phyloP scores from a whole-genome alignment of 2,888 invertebrate genomes.

The Pammene fasciana region DNA sequence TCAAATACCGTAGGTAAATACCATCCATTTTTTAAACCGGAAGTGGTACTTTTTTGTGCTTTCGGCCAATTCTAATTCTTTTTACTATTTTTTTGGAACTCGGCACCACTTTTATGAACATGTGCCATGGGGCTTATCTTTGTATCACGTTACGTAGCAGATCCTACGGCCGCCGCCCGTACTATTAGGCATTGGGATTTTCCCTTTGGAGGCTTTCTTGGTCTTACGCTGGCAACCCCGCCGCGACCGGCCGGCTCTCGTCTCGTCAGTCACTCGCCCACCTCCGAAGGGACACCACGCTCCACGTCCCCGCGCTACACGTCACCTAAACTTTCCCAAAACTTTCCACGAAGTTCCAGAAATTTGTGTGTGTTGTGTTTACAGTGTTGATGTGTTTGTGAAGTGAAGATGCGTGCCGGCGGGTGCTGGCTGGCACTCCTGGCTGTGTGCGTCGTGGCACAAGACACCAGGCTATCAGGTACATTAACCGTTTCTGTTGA shows the following conservation, averaged over 20 bases:
- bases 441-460: slow-evolving; percentile 67
- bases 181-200: slow-evolving; percentile 4
- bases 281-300: slow-evolving; percentile 52
- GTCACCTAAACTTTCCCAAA: slow-evolving; percentile 75
- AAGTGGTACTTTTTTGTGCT: no score
- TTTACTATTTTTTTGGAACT: no score
- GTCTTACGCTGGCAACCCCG: slow-evolving; percentile 57
- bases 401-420: slow-evolving; percentile 76
- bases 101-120: no score
- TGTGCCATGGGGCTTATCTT: no score
- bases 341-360: slow-evolving; percentile 53
- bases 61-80: no score
- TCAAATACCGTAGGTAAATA: no score
- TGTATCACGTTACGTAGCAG: no score
- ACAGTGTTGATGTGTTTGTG: slow-evolving; percentile 76
- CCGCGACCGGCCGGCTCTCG: slow-evolving; percentile 51
- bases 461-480: slow-evolving; percentile 80
- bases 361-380: slow-evolving; percentile 46
- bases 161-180: no score
- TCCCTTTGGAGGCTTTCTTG: slow-evolving; percentile 27
- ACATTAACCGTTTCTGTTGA: slow-evolving; percentile 53
- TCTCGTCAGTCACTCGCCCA: slow-evolving; percentile 64
- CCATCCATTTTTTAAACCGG: no score
- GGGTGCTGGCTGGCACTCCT: slow-evolving; percentile 71
- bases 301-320: slow-evolving; percentile 55